Base-by-base conservation (phyloP, 2,888 invertebrate species). In the Cheilosia scutellata region DNA sequence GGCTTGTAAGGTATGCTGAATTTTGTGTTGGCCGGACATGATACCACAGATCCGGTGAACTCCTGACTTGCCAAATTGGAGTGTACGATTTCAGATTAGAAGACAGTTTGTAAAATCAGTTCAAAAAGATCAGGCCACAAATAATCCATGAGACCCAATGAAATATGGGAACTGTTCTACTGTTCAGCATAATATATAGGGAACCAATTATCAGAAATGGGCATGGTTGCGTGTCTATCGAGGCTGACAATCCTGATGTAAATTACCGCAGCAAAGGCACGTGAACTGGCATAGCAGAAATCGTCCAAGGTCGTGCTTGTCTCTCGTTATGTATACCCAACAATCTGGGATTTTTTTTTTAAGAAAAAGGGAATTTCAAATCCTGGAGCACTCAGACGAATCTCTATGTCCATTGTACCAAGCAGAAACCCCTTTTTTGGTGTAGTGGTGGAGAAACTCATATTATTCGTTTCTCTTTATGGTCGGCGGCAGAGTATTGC, bases 11-110 rank as follows among this genome's bases (percentile, higher is more conserved):
- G n/a, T 57, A 63, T 2, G 47, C 58, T 13, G 20, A 40, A 44
- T 68, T 66, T 13, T 13, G 29, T 0, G 47, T 49, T 5, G 87
- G 74, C 5, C 71, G 63, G 1, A 89, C 82, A 70, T 89, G 88
- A 7, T 76, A 58, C 88, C 88, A 89, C 9, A 37, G n/a, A 1
- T 62, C 74, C 11, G 44, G 72, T 71, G 0, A 77, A 44, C 7
- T 62, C 37, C 20, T 77, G 6, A 76, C 27, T 11, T 63, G 13
- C n/a, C 42, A 37, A 2, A 80, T 66, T 51, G 72, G 16, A 6
- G 31, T 58, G 9, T 49, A 62, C 0, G 16, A 51, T 29, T 76
- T 68, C 9, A 6, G 47, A 33, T 3, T 13, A 25, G 0, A 4
- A 11, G 5, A 60, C 25, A 40, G 31, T 31, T 72, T 66, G 4